A percentile compares a stretch with the other conserved stretches of the same genome.
Evolutionary conservation across 92 coral and sea anemone genomes (phyloP).

Genomic region (Virgularia gustaviana): DNA sequence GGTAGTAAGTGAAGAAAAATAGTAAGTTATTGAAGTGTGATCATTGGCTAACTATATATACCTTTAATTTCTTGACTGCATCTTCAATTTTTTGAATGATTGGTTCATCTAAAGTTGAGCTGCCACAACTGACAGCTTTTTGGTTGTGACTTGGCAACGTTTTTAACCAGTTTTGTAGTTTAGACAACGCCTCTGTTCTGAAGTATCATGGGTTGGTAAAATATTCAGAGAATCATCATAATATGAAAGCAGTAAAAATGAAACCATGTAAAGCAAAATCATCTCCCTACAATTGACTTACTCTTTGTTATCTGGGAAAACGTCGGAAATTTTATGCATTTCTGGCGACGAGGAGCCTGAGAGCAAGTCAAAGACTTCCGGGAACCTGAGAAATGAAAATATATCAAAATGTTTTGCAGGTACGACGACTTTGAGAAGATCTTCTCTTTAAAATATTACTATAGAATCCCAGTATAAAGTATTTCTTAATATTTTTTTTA

Average conservation of each 20-base stretch:
- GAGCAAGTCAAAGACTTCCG: constrained; percentile 69
- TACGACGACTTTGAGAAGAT: no score
- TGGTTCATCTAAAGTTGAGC: constrained; percentile 82
- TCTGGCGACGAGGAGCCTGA: constrained; percentile 40
- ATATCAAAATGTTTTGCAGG: neutral
- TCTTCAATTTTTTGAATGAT: constrained; percentile 69
- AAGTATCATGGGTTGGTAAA: no score
- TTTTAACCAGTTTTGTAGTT: constrained; percentile 78
- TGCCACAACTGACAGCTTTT: constrained; percentile 80
- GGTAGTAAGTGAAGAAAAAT: neutral
- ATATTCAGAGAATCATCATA: no score
- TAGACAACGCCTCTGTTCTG: constrained; percentile 51
- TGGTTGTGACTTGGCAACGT: constrained; percentile 67
- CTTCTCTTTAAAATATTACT: neutral
- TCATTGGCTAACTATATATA: neutral
- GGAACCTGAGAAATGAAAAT: constrained; percentile 66
- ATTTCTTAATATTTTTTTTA: neutral
- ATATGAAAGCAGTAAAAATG: neutral
- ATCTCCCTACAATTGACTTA: neutral
- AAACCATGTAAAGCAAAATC: no score
- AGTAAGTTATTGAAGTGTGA: no score
- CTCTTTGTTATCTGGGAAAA: constrained; percentile 18
- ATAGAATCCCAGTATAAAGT: neutral
- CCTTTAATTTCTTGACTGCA: constrained; percentile 62
- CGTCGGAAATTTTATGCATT: constrained; percentile 11